Percentiles rank a stretch among this genome's conserved stretches.
These are phyloP conservation scores for Microplitis deprimator DNA, from an alignment of 2,888 invertebrate genomes.

Conservation along the genomic window DNA sequence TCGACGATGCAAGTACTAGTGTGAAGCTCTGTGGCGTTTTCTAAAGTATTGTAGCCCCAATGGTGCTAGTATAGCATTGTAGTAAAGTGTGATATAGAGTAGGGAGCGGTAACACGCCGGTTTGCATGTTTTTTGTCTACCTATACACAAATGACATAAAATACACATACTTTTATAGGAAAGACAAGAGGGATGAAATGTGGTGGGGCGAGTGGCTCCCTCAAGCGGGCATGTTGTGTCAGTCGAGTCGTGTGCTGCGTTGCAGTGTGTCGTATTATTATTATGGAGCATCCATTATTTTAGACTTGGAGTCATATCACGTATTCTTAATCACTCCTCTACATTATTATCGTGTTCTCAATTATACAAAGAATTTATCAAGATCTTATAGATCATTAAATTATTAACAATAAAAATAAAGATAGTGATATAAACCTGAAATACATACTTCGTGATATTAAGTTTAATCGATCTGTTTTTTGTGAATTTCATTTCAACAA, in stretches of 20 bases:
- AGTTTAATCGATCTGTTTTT: neutral
- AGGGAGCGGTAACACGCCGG: neutral
- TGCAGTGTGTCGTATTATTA: conserved; percentile 57
- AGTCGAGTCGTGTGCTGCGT: conserved; percentile 68
- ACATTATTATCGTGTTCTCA: neutral
- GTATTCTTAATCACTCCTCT: neutral
- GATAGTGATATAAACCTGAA: neutral
- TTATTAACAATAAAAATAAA: neutral
- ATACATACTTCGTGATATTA: neutral
- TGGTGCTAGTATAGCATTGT: neutral
- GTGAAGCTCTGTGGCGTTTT: neutral
- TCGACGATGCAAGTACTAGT: neutral
- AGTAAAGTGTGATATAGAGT: neutral
- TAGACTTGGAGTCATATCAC: conserved; percentile 1
- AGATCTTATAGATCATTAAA: neutral
- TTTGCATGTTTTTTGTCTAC: neutral
- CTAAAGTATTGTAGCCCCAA: neutral
- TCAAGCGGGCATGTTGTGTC: conserved; percentile 60
- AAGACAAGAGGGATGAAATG: conserved; percentile 16
- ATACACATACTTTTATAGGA: neutral
- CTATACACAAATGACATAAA: neutral
- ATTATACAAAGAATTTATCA: neutral
- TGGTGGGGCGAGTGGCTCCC: conserved; percentile 59
- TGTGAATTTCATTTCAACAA: neutral
- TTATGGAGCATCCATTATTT: conserved; percentile 18